Percentiles rank a stretch among this genome's conserved stretches.
Evolutionary conservation across 2,797 vertebrate genomes (phyloP).

Genomic region (Acrossocheilus fasciatus): DNA sequence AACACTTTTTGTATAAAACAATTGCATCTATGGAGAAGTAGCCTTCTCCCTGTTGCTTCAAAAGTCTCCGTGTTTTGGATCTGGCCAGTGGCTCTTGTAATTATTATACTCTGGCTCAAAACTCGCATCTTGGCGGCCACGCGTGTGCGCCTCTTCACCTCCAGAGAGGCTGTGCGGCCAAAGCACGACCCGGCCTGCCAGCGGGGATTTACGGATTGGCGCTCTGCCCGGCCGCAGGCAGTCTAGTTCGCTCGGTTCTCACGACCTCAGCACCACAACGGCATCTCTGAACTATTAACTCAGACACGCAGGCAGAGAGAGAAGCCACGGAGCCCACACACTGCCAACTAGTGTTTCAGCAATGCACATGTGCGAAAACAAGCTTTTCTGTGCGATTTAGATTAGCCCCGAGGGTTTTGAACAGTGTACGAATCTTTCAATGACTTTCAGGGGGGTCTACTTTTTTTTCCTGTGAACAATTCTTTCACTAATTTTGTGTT

Average conservation of each 20-base stretch:
- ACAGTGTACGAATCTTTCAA: slow-evolving; percentile 24
- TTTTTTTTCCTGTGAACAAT: background rate
- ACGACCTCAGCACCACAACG: slow-evolving; percentile 86
- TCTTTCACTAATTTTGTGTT: background rate
- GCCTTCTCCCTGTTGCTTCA: background rate
- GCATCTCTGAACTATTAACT: slow-evolving; percentile 82
- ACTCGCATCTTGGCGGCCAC: slow-evolving; percentile 71
- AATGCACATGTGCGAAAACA: slow-evolving; percentile 65
- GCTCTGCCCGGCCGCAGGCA: slow-evolving; percentile 83
- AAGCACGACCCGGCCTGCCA: slow-evolving; percentile 74
- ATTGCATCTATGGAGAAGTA: background rate
- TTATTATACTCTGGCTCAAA: slow-evolving; percentile 65
- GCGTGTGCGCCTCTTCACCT: slow-evolving; percentile 78
- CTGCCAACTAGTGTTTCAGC: slow-evolving; percentile 78
- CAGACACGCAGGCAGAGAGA: slow-evolving; percentile 76
- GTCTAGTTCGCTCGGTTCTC: slow-evolving; percentile 87
- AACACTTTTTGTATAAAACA: background rate
- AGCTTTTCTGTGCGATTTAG: slow-evolving; percentile 46
- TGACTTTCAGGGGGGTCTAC: slow-evolving; percentile 16
- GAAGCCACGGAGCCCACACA: slow-evolving; percentile 75
- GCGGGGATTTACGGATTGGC: slow-evolving; percentile 86
- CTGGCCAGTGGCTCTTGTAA: slow-evolving; percentile 59
- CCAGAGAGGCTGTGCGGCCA: slow-evolving; percentile 66
- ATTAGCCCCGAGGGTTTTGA: slow-evolving; percentile 59
- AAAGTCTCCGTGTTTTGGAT: slow-evolving; percentile 50